phyloP scores from a whole-genome alignment of 2,888 invertebrate species.

The Aquatica leii region DNA sequence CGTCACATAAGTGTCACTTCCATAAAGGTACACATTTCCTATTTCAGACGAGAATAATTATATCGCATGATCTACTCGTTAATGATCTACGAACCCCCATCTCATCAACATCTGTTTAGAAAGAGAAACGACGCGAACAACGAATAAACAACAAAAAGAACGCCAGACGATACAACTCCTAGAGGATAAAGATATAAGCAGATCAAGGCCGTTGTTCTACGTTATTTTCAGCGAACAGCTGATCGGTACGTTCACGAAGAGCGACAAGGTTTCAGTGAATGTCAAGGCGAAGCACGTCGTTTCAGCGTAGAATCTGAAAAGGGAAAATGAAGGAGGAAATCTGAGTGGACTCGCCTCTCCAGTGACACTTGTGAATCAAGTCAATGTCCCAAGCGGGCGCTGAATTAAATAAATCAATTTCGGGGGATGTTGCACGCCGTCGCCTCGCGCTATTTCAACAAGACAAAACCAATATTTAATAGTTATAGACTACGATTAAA shows the following conservation, averaged over 20 bases:
- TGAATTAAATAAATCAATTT: conserved; percentile 46
- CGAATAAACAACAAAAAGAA: conserved; percentile 22
- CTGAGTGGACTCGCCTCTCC: conserved; percentile 33
- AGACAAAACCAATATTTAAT: conserved; percentile 32
- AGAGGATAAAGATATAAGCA: conserved; percentile 30
- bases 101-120: conserved; percentile 10
- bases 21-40: conserved; percentile 27
- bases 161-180: conserved; percentile 27
- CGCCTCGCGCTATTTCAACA: conserved; percentile 32
- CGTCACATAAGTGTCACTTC: conserved; percentile 32
- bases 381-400: conserved; percentile 42
- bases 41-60: conserved; percentile 20
- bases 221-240: conserved; percentile 45
- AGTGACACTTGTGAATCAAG: conserved; percentile 39
- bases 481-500: conserved; percentile 13
- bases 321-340: conserved; percentile 28
- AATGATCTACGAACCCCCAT: neutral
- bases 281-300: conserved; percentile 39
- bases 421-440: conserved; percentile 38
- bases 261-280: conserved; percentile 41
- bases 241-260: conserved; percentile 38
- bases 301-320: conserved; percentile 23
- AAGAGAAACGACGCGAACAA: neutral
- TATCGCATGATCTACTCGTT: conserved; percentile 14
- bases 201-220: conserved; percentile 45